A percentile compares a stretch with the other conserved stretches of the same genome.
Evolutionary conservation across 1,140 invertebrate genomes (phyloP).

Genomic region (Rhyacophila brunnea): DNA sequence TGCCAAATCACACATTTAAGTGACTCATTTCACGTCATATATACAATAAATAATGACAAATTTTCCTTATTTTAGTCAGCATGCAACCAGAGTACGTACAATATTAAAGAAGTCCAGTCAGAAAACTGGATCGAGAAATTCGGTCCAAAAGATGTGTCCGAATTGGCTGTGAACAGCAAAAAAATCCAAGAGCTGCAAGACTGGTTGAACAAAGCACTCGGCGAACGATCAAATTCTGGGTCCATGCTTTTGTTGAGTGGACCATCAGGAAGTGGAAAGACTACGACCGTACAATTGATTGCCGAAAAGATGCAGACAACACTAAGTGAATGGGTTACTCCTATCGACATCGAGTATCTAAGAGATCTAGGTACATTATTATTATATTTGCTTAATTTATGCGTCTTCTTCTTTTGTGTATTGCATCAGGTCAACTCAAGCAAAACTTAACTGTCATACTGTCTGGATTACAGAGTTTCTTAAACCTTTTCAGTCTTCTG

Average conservation of each 20-base stretch:
- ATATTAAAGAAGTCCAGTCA: neutral
- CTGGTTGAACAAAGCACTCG: conserved; percentile 52
- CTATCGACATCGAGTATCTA: conserved; percentile 56
- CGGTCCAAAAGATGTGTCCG: conserved; percentile 52
- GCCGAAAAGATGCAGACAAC: conserved; percentile 59
- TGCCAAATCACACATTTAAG: neutral
- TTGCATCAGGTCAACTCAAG: no score
- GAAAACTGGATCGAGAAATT: conserved; percentile 59
- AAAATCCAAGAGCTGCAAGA: conserved; percentile 61
- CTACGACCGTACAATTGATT: conserved; percentile 59
- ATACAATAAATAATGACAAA: neutral
- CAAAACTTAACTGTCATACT: no score
- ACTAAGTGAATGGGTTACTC: conserved; percentile 71
- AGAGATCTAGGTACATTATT: conserved; percentile 48
- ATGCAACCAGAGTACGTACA: neutral
- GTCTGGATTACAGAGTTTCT: no score
- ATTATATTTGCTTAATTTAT: no score
- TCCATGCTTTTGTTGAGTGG: conserved; percentile 66
- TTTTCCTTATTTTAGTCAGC: neutral
- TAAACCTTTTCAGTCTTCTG: no score
- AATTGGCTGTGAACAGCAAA: conserved; percentile 61
- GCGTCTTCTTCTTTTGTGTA: no score
- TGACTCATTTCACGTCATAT: neutral
- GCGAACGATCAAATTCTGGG: conserved; percentile 44
- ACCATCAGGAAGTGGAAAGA: conserved; percentile 72